Percentiles rank a stretch among this genome's conserved stretches.
Evolutionary conservation across 2,113 vertebrate genomes (phyloP).

Genomic region (Cephalopterus ornatus): DNA sequence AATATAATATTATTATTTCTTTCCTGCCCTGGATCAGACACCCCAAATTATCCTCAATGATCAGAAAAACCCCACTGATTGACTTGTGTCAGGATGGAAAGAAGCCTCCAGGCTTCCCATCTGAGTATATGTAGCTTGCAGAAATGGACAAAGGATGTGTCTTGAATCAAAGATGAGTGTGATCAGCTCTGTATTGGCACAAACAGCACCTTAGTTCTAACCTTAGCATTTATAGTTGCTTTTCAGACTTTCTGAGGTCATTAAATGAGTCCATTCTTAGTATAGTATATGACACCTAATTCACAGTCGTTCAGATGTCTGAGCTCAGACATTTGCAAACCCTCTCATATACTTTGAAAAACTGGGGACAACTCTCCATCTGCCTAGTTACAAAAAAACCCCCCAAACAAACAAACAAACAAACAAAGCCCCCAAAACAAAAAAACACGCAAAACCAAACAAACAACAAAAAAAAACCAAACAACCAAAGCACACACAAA

Average conservation of each 20-base stretch:
- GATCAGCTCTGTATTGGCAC: background rate
- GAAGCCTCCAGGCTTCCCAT: background rate
- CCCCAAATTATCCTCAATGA: background rate
- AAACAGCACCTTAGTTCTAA: background rate
- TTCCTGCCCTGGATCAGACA: background rate
- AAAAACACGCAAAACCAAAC: too few species aligned
- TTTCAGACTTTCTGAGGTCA: background rate
- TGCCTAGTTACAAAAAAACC: background rate
- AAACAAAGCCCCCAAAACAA: background rate
- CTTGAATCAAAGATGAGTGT: background rate
- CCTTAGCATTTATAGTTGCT: background rate
- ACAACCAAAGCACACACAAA: too few species aligned
- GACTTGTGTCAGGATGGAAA: background rate
- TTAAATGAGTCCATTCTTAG: background rate
- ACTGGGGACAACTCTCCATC: background rate
- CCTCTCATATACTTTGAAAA: background rate
- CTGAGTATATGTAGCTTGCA: background rate
- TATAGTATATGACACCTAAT: background rate
- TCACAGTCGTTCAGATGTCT: background rate
- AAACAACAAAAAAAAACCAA: background rate
- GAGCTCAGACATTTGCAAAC: background rate
- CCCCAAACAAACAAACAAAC: background rate
- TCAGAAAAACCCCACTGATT: background rate
- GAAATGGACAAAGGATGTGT: rapidly evolving
- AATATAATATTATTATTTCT: background rate